These are phyloP conservation scores for Mastomys coucha DNA, from an alignment of 2,113 vertebrate genomes.

Conservation along the genomic window DNA sequence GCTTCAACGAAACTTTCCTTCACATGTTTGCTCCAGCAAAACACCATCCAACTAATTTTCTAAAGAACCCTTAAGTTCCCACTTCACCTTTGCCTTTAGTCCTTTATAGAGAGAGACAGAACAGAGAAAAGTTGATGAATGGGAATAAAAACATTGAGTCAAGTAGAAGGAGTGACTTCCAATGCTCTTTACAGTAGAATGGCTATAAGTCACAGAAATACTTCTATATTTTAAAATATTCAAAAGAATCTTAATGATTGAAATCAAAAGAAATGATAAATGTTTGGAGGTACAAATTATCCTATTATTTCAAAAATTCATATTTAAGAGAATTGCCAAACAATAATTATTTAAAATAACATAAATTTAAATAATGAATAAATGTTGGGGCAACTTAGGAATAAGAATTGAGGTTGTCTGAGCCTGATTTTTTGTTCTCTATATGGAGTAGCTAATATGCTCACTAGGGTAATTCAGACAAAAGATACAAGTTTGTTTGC, in stretches of 20 bases:
- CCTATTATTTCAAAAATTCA: neutral
- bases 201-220: neutral
- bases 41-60: too few species aligned
- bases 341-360: neutral
- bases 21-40: too few species aligned
- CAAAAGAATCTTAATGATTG: neutral
- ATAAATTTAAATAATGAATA: neutral
- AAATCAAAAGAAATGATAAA: neutral
- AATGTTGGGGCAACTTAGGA: too few species aligned
- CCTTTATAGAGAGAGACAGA: too few species aligned
- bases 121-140: neutral
- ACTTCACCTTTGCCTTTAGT: neutral
- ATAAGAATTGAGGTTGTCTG: neutral
- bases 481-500: neutral
- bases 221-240: neutral
- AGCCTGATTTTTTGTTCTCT: neutral
- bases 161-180: neutral
- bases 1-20: too few species aligned
- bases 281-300: neutral
- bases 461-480: neutral
- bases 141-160: neutral
- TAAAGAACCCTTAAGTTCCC: too few species aligned
- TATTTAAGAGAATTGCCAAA: neutral
- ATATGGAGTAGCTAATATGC: too few species aligned
- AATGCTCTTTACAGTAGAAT: neutral